These are phyloP conservation scores for Hydriomena furcata DNA, from an alignment of 2,888 invertebrate species.

Conservation along the genomic window DNA sequence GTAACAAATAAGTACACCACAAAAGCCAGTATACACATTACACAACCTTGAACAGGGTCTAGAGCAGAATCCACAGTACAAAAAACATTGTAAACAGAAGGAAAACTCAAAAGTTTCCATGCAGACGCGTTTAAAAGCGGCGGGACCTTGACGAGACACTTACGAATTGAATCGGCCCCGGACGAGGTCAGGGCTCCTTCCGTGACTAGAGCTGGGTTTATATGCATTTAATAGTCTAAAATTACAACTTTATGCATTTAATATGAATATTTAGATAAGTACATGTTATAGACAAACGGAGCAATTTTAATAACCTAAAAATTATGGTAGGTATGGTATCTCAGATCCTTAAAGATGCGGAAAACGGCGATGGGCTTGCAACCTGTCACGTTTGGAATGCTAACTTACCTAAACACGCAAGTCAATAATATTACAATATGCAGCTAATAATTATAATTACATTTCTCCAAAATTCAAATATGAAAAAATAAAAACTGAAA, in stretches of 20 bases:
- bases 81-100: slow-evolving; percentile 32
- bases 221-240: background rate
- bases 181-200: slow-evolving; percentile 59
- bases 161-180: slow-evolving; percentile 65
- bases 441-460: too few species aligned
- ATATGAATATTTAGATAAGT: background rate
- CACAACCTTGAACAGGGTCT: slow-evolving; percentile 24
- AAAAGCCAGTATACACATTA: slow-evolving; percentile 4
- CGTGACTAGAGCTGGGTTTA: slow-evolving; percentile 34
- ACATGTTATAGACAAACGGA: too few species aligned
- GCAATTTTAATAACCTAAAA: too few species aligned
- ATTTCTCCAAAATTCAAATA: too few species aligned
- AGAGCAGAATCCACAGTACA: slow-evolving; percentile 6
- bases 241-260: background rate
- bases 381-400: too few species aligned
- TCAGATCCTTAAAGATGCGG: too few species aligned
- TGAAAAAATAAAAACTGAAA: too few species aligned
- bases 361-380: too few species aligned
- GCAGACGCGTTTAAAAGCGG: slow-evolving; percentile 46
- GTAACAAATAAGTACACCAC: slow-evolving; percentile 9
- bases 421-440: too few species aligned
- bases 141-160: slow-evolving; percentile 64
- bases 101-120: slow-evolving; percentile 57
- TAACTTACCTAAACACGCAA: too few species aligned
- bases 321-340: too few species aligned